Base-by-base conservation (phyloP, 2,797 vertebrate species). In the Sciurus vulgaris region DNA sequence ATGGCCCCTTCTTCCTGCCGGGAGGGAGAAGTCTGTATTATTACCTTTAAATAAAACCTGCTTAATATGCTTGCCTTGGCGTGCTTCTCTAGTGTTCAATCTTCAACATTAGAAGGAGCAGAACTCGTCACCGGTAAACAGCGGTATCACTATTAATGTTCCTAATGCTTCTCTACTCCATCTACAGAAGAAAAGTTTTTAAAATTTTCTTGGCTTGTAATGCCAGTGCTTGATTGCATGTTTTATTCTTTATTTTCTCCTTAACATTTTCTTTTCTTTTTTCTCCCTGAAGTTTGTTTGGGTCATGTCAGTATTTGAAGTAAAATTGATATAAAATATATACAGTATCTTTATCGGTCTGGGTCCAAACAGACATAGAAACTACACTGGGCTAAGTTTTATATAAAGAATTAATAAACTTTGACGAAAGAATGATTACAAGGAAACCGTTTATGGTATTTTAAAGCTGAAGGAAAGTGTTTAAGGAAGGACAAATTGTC, bases 81-180 rank as follows among this genome's bases (percentile, higher is more conserved):
- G n/a, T n/a, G n/a, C n/a, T n/a, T n/a, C n/a, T n/a, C n/a, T n/a
- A n/a, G n/a, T n/a, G n/a, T n/a, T n/a, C n/a, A n/a, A n/a, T n/a
- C n/a, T n/a, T n/a, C n/a, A n/a, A n/a, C n/a, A n/a, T n/a, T n/a
- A n/a, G n/a, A n/a, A n/a, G n/a, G n/a, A n/a, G n/a, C n/a, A n/a
- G n/a, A n/a, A n/a, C n/a, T n/a, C n/a, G n/a, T n/a, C n/a, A n/a
- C n/a, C n/a, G n/a, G n/a, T n/a, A n/a, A n/a, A n/a, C n/a, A n/a
- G n/a, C n/a, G n/a, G n/a, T n/a, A n/a, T n/a, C n/a, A 44, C 70
- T 54, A 12, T 92, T 83, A 65, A 51, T 87, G 93, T 59, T 84
- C 87, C 63, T 33, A 44, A n/a, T 51, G 78, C n/a, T 90, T 11
- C 33, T 91, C 47, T 90, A 30, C 9, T 51, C 28, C n/a, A 49